phyloP scores from a whole-genome alignment of 1,140 invertebrate genomes.

The Matsumurasca onukii region DNA sequence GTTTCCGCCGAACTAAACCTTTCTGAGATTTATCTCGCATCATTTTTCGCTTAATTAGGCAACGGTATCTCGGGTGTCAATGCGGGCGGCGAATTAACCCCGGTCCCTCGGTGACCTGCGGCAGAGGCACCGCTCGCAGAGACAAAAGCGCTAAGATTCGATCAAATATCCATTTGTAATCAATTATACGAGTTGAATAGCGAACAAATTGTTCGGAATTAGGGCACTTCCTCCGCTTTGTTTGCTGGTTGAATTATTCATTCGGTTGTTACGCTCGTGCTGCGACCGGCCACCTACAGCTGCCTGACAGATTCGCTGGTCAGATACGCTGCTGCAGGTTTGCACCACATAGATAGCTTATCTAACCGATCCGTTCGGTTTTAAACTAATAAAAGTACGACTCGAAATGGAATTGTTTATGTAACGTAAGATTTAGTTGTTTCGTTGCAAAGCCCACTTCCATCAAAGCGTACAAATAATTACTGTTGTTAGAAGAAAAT shows the following conservation, averaged over 20 bases:
- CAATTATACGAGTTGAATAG: slow-evolving; percentile 19
- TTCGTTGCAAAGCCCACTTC: no score
- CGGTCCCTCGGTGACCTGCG: not conserved
- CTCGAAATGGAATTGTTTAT: not conserved
- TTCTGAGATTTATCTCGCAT: not conserved
- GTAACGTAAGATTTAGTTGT: not conserved
- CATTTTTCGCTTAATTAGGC: slow-evolving; percentile 9
- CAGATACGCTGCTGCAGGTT: not conserved
- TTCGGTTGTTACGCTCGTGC: not conserved
- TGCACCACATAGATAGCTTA: no score
- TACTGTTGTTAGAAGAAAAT: no score
- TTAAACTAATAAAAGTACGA: not conserved
- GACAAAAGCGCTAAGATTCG: slow-evolving; percentile 12
- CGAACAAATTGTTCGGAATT: slow-evolving; percentile 19
- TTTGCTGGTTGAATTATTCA: not conserved
- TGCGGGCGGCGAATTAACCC: not conserved
- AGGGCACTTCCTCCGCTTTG: not conserved
- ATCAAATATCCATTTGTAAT: slow-evolving; percentile 24
- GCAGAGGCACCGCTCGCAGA: not conserved
- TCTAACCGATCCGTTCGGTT: not conserved
- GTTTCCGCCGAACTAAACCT: not conserved
- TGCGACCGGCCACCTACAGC: not conserved
- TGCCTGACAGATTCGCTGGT: not conserved
- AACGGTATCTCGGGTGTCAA: not conserved
- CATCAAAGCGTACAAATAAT: no score